Evolutionary conservation across 2,113 vertebrate species (phyloP).

Genomic region (Aldabrachelys gigantea): DNA sequence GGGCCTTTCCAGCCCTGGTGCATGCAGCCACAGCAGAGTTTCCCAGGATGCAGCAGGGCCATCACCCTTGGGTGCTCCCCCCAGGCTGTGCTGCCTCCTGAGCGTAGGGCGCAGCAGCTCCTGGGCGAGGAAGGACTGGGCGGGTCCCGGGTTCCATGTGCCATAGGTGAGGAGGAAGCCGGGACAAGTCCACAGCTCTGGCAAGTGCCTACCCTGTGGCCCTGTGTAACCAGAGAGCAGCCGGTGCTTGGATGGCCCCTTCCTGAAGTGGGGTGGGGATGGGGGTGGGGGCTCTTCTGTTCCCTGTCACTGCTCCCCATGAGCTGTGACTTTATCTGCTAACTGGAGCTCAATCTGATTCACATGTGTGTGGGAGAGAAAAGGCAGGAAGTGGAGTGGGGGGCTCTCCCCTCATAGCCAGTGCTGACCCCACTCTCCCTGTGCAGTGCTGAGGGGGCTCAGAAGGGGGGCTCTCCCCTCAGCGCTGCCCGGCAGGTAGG

Average conservation of each 20-base stretch:
- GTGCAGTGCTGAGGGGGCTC: not conserved
- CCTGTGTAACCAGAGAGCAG: not conserved
- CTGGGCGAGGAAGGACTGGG: not conserved
- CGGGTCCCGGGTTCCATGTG: fast-evolving
- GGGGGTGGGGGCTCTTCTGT: too few species aligned
- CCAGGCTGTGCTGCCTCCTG: not conserved
- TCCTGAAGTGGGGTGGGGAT: not conserved
- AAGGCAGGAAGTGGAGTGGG: not conserved
- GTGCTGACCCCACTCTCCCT: not conserved
- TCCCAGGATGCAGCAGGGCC: not conserved
- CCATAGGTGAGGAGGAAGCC: not conserved
- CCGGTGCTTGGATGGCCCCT: not conserved
- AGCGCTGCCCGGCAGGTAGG: too few species aligned
- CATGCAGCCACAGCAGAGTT: not conserved
- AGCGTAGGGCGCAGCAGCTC: not conserved
- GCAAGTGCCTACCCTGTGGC: too few species aligned
- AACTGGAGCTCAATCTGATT: not conserved
- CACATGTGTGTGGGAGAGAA: not conserved
- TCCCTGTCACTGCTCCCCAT: not conserved
- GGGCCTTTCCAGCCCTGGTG: too few species aligned
- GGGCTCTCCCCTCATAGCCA: not conserved
- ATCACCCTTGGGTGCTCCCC: not conserved
- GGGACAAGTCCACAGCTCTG: not conserved
- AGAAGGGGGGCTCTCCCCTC: not conserved
- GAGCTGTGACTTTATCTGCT: not conserved